Base-by-base conservation (phyloP, 2,797 vertebrate genomes). In the Alectoris magna region DNA sequence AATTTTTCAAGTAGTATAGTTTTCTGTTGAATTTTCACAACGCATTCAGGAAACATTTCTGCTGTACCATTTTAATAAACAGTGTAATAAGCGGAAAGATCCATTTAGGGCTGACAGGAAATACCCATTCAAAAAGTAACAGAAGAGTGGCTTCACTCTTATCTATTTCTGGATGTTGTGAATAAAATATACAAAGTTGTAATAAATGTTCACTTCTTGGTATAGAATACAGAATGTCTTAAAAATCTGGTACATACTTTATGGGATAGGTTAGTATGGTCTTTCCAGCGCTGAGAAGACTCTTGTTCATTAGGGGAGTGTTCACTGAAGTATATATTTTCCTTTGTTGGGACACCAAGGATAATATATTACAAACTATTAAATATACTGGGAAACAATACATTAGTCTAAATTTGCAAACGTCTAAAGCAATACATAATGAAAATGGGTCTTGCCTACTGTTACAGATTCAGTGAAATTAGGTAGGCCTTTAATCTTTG, bases 41-140 rank as follows among this genome's bases (percentile, higher is more conserved):
- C 39, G 19, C 0, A 0, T 51, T 34, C 29, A 63, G 71, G 75
- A 83, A 87, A 46, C 1, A 1, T 21, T 71, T 70, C n/a, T 69
- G 26, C 11, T 44, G 64, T 56, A 76, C 29, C 23, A 38, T 75
- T 89, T 92, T 36, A 73, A 63, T 67, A 73, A 88, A 63, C 10
- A 44, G 19, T 38, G 77, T 67, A 44, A 29, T 68, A 62, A 76
- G 63, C 41, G n/a, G 59, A 76, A 86, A 14, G 9, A 73, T 7
- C 8, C 5, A 59, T 69, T 63, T 14, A 56, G 53, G 48, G 11
- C 23, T 34, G 8, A 44, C 70, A 51, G 22, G 38, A 72, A 90
- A 84, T 71, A 36, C 39, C 27, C 23, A 9, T 60, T 24, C 43
- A 46, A 15, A 58, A 64, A 82, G 58, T 51, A 70, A 43, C 48